Conservation (phyloP, 2,797 vertebrate genomes). For the Xenops minutus region DNA sequence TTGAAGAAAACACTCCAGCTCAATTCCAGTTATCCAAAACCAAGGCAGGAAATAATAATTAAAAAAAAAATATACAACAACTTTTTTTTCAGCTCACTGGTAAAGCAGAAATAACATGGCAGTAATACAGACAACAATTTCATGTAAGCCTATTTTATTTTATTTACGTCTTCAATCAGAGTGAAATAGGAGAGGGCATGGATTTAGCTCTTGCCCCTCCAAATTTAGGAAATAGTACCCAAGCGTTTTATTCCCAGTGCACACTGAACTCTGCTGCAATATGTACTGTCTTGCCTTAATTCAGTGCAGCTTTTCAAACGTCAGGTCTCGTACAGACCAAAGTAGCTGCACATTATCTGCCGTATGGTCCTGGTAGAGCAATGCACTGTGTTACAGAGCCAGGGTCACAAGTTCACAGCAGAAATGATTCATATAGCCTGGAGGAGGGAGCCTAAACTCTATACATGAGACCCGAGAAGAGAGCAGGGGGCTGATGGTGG, state of each 20-base stretch:
- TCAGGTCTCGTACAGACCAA: slow-evolving; percentile 2
- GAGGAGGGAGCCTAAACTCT: slow-evolving; percentile 21
- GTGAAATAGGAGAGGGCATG: slow-evolving; percentile 42
- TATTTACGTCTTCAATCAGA: slow-evolving; percentile 57
- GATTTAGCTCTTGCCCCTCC: neutral
- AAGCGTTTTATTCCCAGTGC: neutral
- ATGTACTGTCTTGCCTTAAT: neutral
- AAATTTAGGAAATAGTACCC: slow-evolving; percentile 23
- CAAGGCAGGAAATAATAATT: slow-evolving; percentile 43
- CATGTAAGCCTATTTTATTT: slow-evolving; percentile 41
- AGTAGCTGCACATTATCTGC: neutral
- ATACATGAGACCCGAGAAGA: neutral
- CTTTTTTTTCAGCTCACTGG: slow-evolving; percentile 45
- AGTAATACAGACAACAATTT: slow-evolving; percentile 23
- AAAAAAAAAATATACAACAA: neutral
- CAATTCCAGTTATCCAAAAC: slow-evolving; percentile 56
- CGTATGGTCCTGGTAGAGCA: slow-evolving; percentile 33
- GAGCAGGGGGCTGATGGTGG: rapidly evolving
- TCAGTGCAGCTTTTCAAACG: slow-evolving; percentile 44
- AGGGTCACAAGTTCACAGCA: slow-evolving; percentile 38
- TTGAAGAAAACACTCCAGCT: slow-evolving; percentile 56
- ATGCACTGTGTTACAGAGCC: neutral
- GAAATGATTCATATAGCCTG: slow-evolving; percentile 35
- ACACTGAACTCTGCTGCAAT: neutral
- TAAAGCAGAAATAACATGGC: slow-evolving; percentile 64